phyloP scores from a whole-genome alignment of 2,888 invertebrate genomes.

The Teinopalpus imperialis region DNA sequence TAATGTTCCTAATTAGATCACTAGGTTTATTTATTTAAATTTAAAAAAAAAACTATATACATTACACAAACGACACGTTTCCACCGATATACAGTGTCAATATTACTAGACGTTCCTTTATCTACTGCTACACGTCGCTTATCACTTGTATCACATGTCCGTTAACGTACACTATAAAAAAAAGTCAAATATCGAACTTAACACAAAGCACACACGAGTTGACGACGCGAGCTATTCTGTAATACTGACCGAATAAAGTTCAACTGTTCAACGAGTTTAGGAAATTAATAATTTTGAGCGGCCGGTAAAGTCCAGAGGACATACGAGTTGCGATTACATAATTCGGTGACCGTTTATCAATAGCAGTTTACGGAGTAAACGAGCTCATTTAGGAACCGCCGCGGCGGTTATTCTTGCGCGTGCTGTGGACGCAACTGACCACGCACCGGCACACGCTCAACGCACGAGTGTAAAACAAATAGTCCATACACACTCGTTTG shows the following conservation, averaged over 20 bases:
- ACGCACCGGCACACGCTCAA: constrained; percentile 68
- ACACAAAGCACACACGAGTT: constrained; percentile 45
- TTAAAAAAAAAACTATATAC: constrained; percentile 31
- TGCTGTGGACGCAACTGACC: constrained; percentile 73
- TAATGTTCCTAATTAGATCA: constrained; percentile 37
- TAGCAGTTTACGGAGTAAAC: constrained; percentile 44
- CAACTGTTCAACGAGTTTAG: constrained; percentile 50
- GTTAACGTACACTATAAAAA: constrained; percentile 45
- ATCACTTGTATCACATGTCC: constrained; percentile 50
- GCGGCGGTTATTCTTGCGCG: constrained; percentile 74
- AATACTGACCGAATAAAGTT: constrained; percentile 51
- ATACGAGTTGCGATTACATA: constrained; percentile 50
- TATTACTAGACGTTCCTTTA: constrained; percentile 41
- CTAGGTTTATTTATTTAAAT: constrained; percentile 34
- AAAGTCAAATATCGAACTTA: constrained; percentile 39
- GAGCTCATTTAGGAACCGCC: constrained; percentile 47
- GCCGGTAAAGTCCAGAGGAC: constrained; percentile 29
- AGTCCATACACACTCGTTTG: constrained; percentile 46
- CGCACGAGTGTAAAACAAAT: constrained; percentile 60
- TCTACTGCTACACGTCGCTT: constrained; percentile 46
- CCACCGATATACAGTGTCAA: constrained; percentile 20
- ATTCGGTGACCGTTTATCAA: constrained; percentile 50
- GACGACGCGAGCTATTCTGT: constrained; percentile 39
- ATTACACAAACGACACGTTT: constrained; percentile 15
- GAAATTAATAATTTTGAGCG: constrained; percentile 39